Base-by-base conservation (phyloP, 1,140 invertebrate species). In the Berghia stephanieae region DNA sequence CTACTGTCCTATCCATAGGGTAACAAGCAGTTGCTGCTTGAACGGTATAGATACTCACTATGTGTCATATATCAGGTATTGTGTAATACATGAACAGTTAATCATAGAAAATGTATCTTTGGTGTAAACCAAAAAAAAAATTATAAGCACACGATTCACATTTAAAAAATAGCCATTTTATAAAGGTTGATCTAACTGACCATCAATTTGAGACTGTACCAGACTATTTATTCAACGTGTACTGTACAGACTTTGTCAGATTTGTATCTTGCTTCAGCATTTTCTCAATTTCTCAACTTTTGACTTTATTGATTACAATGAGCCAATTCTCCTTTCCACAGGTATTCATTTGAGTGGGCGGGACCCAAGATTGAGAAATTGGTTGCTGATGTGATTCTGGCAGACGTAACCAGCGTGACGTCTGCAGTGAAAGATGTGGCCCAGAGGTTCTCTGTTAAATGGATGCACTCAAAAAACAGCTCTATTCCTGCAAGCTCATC, bases 281-380 rank as follows among this genome's bases (percentile, higher is more conserved):
- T 16, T 6, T 68, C 13, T 68, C 6, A 6, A 36, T 31, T 68
- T 6, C 13, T 36, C 13, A 38, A 27, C 6, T 73, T 55, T 52
- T 73, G 70, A 55, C 24, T 72, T 78, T 66, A 73, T 79, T 3
- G 36, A 81, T 2, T 67, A 80, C 57, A 79, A 81, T n/a, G n/a
- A n/a, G n/a, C n/a, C n/a, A n/a, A n/a, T n/a, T n/a, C n/a, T n/a
- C n/a, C n/a, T n/a, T n/a, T n/a, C n/a, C n/a, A n/a, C 31, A 66
- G 77, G 8, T 84, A 84, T 68, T 79, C 72, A 3, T 80, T 82
- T 66, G 67, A 31, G 42, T 84, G 83, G 83, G 49, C 42, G 0
- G 80, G 78, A 16, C 44, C 43, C 27, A 74, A 68, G 16, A 79
- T 81, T 57, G 76, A 52, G 0, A 66, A 55, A 52, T 13, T 84